These are phyloP conservation scores for Cheilosia vulpina DNA, from an alignment of 2,888 invertebrate species.

Conservation along the genomic window DNA sequence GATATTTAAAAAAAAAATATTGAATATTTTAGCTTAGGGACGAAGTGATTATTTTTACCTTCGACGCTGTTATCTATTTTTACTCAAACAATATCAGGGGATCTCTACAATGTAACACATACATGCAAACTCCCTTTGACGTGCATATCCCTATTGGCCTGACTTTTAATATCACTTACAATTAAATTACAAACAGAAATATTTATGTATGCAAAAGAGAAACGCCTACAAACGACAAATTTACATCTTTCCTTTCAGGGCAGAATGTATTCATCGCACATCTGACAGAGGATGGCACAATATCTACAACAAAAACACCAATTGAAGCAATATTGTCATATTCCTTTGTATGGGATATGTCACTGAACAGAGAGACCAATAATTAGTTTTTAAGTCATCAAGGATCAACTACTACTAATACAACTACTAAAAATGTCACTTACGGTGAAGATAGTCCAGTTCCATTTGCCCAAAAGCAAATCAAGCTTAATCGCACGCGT, in stretches of 20 bases:
- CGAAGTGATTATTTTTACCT: too few relatives aligned
- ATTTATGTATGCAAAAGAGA: not conserved
- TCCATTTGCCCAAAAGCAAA: slow-evolving; percentile 88
- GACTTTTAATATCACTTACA: too few relatives aligned
- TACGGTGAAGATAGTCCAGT: slow-evolving; percentile 87
- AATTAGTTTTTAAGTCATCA: slow-evolving; percentile 38
- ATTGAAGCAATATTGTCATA: slow-evolving; percentile 44
- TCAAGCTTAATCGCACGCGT: slow-evolving; percentile 88
- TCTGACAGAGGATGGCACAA: not conserved
- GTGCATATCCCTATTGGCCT: too few relatives aligned
- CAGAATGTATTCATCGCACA: not conserved
- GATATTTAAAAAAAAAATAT: too few relatives aligned
- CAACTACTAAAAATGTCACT: slow-evolving; percentile 86
- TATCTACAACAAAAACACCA: slow-evolving; percentile 12
- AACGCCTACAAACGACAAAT: not conserved
- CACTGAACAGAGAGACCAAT: slow-evolving; percentile 18
- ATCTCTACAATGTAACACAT: too few relatives aligned
- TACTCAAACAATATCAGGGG: too few relatives aligned
- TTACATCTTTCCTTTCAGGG: slow-evolving; percentile 17
- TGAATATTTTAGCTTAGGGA: too few relatives aligned
- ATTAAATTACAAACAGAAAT: too few relatives aligned
- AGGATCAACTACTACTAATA: slow-evolving; percentile 67
- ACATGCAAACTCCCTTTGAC: too few relatives aligned
- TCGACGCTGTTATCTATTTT: too few relatives aligned
- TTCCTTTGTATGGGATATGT: slow-evolving; percentile 13